Percentiles rank a stretch among this genome's conserved stretches.
phyloP scores from a whole-genome alignment of 2,888 invertebrate species.

The Carpatolechia fugitivella region DNA sequence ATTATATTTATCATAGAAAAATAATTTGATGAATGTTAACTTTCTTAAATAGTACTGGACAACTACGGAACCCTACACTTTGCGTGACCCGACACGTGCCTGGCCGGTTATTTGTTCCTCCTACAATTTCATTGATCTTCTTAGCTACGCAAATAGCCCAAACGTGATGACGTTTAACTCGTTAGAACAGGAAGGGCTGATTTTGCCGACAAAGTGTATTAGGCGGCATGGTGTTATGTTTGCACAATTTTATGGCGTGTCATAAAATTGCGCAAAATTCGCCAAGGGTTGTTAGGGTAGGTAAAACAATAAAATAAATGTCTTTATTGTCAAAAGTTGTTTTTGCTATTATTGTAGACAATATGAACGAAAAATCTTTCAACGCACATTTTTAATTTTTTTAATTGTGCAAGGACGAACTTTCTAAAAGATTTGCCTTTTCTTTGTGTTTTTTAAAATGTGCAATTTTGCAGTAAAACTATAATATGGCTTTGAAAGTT shows the following conservation, averaged over 20 bases:
- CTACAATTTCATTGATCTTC: too few relatives aligned
- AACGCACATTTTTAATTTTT: slow-evolving; percentile 42
- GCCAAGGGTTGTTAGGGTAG: slow-evolving; percentile 11
- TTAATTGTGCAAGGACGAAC: slow-evolving; percentile 51
- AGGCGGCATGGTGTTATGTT: neutral
- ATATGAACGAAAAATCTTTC: slow-evolving; percentile 40
- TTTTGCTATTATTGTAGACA: slow-evolving; percentile 25
- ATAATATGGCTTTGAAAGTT: too few relatives aligned
- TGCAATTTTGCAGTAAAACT: slow-evolving; percentile 16
- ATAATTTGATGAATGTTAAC: too few relatives aligned
- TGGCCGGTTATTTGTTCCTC: too few relatives aligned
- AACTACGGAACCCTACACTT: too few relatives aligned
- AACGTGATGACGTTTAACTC: neutral
- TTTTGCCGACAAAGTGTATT: neutral
- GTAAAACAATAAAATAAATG: slow-evolving; percentile 14
- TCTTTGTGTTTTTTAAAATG: slow-evolving; percentile 26
- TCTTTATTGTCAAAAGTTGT: slow-evolving; percentile 22
- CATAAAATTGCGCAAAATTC: slow-evolving; percentile 13
- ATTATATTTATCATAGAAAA: too few relatives aligned
- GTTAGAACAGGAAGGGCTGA: neutral
- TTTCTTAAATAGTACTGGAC: too few relatives aligned
- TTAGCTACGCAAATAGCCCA: neutral
- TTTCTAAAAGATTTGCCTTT: slow-evolving; percentile 27
- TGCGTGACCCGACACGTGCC: too few relatives aligned
- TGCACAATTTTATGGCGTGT: slow-evolving; percentile 10